Base-by-base conservation (phyloP, 2,888 invertebrate species). In the Hedychridium roseum region DNA sequence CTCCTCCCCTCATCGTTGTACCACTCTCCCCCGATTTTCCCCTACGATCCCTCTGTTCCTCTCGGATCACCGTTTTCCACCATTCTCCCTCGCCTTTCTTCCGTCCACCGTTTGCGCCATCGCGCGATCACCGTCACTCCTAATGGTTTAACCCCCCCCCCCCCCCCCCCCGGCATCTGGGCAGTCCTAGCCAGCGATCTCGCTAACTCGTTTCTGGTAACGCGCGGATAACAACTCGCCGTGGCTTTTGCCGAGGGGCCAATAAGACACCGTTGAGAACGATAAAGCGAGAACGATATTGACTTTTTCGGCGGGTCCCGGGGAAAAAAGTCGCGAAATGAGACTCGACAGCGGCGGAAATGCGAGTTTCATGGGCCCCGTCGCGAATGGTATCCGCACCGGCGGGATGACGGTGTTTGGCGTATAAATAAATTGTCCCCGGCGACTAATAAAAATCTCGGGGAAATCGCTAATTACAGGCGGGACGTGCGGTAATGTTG, bases 241-340 rank as follows among this genome's bases (percentile, higher is more conserved):
- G 12, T 27, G 32, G 49, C 44, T 55, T 48, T 47, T 41, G 58
- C 45, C 60, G 41, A 52, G 34, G 31, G 28, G 27, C 27, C 50
- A 57, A 55, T 55, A 60, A 54, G 37, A 40, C 47, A 30, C 41
- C 15, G 36, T 4, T 9, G 11, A 14, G 18, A 18, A 14, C 23
- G 37, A 21, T 21, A 18, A 37, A 12, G 37, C 37, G 35, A 17
- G 7, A 15, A 17, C 17, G 18, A 16, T 35, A 32, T 31, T 32
- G 18, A 32, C 39, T 27, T 26, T 23, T 34, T 38, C 26, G 9
- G 38, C 3, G 14, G 9, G 7, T 16, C n/a, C 16, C 32, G 15
- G 1, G n/a, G n/a, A n/a, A 28, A 12, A 26, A 38, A 44, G 23
- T 30, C 44, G 9, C 27, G 27, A 27, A 27, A 27, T 27, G 27